phyloP scores from a whole-genome alignment of 2,797 vertebrate species.

The Ceryle rudis region DNA sequence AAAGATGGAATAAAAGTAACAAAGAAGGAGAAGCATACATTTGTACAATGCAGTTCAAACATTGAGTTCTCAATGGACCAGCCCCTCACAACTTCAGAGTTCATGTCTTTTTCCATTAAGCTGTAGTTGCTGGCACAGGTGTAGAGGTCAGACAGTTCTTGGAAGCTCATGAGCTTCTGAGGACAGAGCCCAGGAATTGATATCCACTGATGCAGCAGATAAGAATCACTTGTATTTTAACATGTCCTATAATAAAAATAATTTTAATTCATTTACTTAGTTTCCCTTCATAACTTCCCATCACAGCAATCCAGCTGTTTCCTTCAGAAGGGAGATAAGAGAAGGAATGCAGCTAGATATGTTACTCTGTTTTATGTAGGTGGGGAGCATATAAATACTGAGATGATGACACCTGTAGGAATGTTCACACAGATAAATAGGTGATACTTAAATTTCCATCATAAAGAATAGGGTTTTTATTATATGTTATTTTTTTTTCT shows the following conservation, averaged over 20 bases:
- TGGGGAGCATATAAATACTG: background rate
- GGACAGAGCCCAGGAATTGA: background rate
- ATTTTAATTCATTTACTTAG: background rate
- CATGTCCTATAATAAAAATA: background rate
- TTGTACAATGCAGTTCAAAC: background rate
- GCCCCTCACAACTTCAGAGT: background rate
- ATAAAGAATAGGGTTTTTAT: background rate
- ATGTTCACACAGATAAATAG: background rate
- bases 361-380: background rate
- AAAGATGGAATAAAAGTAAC: background rate
- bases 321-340: background rate
- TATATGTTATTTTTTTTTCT: background rate
- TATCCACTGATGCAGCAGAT: background rate
- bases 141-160: background rate
- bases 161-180: background rate
- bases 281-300: background rate
- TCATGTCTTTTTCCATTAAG: background rate
- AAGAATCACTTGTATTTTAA: background rate
- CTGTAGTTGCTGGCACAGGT: background rate
- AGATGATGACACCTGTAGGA: background rate
- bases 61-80: background rate
- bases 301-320: background rate
- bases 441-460: background rate
- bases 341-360: background rate
- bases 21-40: background rate